Base-by-base conservation (phyloP, 2,797 vertebrate species). In the Tolypeutes matacus region DNA sequence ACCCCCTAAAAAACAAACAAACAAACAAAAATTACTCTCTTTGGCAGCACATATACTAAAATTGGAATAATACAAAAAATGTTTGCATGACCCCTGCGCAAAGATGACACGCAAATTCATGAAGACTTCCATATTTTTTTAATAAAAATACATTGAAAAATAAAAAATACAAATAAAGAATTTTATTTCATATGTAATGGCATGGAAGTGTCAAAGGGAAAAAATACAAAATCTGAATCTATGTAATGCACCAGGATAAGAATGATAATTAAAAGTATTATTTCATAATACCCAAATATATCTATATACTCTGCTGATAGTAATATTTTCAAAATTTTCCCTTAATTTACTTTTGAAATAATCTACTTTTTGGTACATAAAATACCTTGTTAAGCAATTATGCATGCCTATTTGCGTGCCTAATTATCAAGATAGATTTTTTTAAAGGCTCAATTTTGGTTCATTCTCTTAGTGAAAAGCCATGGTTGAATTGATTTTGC, bases 341-440 rank as follows among this genome's bases (percentile, higher is more conserved):
- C 39, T 20, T 83, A 34, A 91, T 62, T 96, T 86, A 84, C 27
- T 87, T 86, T 65, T 83, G 20, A 94, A 95, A 84, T 95, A 90
- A 39, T 89, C 67, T 82, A 75, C 62, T 90, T 94, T 94, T 39
- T 81, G 42, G 70, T 2, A 46, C 91, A 86, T 82, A 25, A 49
- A 87, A 89, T 94, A 84, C 10, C 86, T 89, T 91, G 36, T 73
- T 92, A 93, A 94, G 88, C 85, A 96, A 95, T 91, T 95, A 89
- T 72, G 5, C 23, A 93, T 95, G 64, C 42, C 67, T 88, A 25
- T 76, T 96, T 93, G 13, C 80, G 89, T 95, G 69, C 39, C 96
- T 97, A 93, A 89, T 89, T 94, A 95, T 87, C 70, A 95, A 92
- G 53, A 93, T 8, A 25, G 10, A 60, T 75, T 75, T 95, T 95